Evolutionary conservation across 2,797 vertebrate species (phyloP), one percentile per base, ranked within the genome.

Genomic region (Megalops cyprinoides): DNA sequence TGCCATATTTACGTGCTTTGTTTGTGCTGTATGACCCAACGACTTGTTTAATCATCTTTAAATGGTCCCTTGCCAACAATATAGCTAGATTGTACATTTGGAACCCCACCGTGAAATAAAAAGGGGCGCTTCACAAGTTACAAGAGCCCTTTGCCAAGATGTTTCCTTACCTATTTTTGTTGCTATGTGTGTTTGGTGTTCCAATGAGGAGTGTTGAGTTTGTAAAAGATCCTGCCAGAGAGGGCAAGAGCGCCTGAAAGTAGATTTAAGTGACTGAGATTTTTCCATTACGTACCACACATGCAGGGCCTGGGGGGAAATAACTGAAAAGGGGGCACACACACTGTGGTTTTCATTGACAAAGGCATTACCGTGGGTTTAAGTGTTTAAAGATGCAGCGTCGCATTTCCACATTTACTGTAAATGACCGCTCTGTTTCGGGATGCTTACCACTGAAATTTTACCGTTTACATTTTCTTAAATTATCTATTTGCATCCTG

Each of bases 281-380:
- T 90, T 92, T 94, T 94, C 93, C 92, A 90, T 93, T 92, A 92
- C 90, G 85, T 90, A 88, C 91, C 85, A 85, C 87, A 83, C 84
- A 86, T 82, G 79, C 87, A 86, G 84, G 87, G 85, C 90, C 89
- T 78, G 82, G 77, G 79, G 83, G 86, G 86, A 79, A 42, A 82
- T 48, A 84, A 42, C 39, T 56, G 79, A 82, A 78, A 84, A 84
- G 79, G 79, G 79, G 80, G 84, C 85, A 77, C 86, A 75, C 80
- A 14, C 76, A 76, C 83, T 74, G 79, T 82, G 74, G 58, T 77
- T 83, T 86, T 84, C 83, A 82, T 81, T 48, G 77, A 81, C 73
- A 84, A 79, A 81, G 73, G 74, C 56, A 83, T 80, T 82, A 82
- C 77, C 55, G 77, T 81, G 51, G 60, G 42, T 78, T 58, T 81